Evolutionary conservation across 2,797 vertebrate genomes (phyloP), one percentile per base, ranked within the genome.

Genomic region (Neostethus bicornis): DNA sequence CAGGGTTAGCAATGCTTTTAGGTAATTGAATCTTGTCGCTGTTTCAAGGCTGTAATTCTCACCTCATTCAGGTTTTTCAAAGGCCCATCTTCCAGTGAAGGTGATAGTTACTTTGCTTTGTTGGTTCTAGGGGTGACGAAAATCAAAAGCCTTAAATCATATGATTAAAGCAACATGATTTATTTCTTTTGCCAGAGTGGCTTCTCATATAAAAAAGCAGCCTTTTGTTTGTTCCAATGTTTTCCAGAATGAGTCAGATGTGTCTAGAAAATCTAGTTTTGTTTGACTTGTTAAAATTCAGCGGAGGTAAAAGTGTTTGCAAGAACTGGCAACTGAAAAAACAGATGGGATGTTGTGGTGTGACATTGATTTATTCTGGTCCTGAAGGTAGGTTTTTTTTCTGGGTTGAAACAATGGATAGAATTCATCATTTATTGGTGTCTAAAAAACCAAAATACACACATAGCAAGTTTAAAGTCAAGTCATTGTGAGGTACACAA

Each of bases 181-280:
- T 39, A 34, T 28, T 25, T 47, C 7, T 12, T 6, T 4, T 35
- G 16, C n/a, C 25, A 53, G 28, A 54, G 34, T 11, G 20, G 12
- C 49, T 35, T 28, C 6, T 11, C 2, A 4, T 4, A 2, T 46
- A 42, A 9, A 12, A 34, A 10, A 51, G 49, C 4, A 13, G 61
- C 6, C 46, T 50, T 41, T 21, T 29, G 16, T 28, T 47, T 17
- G 11, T 28, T 48, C 7, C 6, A 16, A 25, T n/a, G 0, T 12
- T 29, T 4, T 19, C 52, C 13, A 49, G 43, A 41, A 59, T 62
- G 55, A 35, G 2, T 17, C 37, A 7, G 45, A 54, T 20, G 3
- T 73, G 62, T 55, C 71, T 48, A 39, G 66, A 57, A 57, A 20
- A 32, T 49, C 26, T 47, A 69, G 19, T 68, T 74, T 73, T 66